Evolutionary conservation across 1,140 invertebrate species (phyloP).

Genomic region (Bombyx mandarina): DNA sequence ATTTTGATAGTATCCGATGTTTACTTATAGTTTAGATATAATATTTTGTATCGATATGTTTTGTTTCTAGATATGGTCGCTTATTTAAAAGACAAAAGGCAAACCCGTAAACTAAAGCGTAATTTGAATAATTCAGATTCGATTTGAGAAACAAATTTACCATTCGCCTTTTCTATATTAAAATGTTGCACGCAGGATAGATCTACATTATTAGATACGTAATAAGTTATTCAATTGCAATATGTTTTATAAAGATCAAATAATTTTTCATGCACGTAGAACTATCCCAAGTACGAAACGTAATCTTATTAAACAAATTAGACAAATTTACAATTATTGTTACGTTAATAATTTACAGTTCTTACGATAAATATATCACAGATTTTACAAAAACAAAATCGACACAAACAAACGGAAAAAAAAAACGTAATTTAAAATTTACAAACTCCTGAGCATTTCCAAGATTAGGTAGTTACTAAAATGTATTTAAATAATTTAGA

Average conservation of each 20-base stretch:
- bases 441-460: slow-evolving; percentile 22
- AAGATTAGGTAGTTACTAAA: slow-evolving; percentile 29
- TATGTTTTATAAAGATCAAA: neutral
- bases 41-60: slow-evolving; percentile 46
- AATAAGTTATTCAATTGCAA: no score
- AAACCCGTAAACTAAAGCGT: slow-evolving; percentile 14
- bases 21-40: slow-evolving; percentile 36
- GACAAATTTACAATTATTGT: slow-evolving; percentile 42
- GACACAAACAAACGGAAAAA: slow-evolving; percentile 28
- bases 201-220: no score
- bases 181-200: no score
- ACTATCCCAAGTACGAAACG: slow-evolving; percentile 2
- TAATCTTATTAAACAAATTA: slow-evolving; percentile 27
- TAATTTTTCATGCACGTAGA: neutral
- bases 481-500: slow-evolving; percentile 47
- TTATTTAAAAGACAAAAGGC: slow-evolving; percentile 5
- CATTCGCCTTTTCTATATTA: no score
- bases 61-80: slow-evolving; percentile 58
- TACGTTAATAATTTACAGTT: slow-evolving; percentile 44
- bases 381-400: slow-evolving; percentile 59
- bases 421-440: slow-evolving; percentile 4
- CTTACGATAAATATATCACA: slow-evolving; percentile 72
- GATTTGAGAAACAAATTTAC: no score
- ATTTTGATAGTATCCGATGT: slow-evolving; percentile 25
- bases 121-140: no score